Evolutionary conservation across 2,113 vertebrate genomes (phyloP).

Genomic region (Oceanodroma tethys): DNA sequence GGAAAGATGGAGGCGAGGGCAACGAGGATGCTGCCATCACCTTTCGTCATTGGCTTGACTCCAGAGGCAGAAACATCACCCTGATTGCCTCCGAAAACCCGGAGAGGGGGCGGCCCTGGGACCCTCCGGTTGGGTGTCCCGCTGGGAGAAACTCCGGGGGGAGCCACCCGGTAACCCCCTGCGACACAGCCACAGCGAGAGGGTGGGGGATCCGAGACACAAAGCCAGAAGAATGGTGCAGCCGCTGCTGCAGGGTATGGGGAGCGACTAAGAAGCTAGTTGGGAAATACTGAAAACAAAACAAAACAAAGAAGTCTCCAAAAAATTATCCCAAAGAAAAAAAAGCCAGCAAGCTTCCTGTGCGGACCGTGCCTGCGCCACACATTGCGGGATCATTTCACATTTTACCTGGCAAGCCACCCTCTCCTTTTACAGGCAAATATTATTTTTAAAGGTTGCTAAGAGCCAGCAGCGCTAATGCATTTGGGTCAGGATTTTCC

Average conservation of each 20-base stretch:
- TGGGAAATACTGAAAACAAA: neutral
- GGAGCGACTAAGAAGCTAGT: neutral
- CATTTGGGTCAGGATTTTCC: neutral
- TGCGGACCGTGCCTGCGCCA: accelerated
- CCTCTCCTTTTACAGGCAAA: neutral
- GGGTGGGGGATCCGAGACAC: accelerated
- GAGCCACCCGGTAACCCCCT: neutral
- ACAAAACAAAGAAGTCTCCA: neutral
- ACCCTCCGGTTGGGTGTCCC: accelerated
- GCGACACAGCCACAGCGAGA: neutral
- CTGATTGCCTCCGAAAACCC: neutral
- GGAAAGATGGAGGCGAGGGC: neutral
- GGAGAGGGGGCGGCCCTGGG: accelerated
- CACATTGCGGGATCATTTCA: neutral
- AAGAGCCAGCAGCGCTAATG: neutral
- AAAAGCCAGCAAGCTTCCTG: neutral
- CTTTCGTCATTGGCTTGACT: neutral
- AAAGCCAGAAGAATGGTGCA: neutral
- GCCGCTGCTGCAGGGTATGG: neutral
- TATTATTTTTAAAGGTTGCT: neutral
- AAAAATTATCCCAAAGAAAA: neutral
- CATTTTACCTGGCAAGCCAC: neutral
- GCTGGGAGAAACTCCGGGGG: neutral
- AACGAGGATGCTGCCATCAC: neutral
- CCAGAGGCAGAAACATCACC: neutral